Conservation (phyloP, 2,797 vertebrate species). For the Threskiornis aethiopicus region DNA sequence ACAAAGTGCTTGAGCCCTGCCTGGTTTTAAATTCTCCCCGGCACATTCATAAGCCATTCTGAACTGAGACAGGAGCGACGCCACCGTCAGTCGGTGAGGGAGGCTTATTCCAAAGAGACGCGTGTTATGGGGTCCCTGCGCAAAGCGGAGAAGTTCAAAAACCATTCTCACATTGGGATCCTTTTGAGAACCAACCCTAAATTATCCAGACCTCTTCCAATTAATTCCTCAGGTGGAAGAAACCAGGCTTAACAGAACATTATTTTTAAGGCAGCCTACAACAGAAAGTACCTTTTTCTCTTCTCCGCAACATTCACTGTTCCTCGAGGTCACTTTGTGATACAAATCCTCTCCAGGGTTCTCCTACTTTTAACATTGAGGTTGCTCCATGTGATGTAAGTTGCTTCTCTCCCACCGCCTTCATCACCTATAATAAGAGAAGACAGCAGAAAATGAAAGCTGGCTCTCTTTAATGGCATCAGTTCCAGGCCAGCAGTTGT, state of each 20-base stretch:
- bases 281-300: neutral
- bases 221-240: neutral
- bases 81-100: neutral
- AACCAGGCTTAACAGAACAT: neutral
- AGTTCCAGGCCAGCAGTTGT: neutral
- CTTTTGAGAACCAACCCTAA: neutral
- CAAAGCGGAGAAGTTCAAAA: neutral
- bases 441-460: conserved; percentile 17
- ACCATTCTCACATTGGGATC: neutral
- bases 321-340: neutral
- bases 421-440: neutral
- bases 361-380: neutral
- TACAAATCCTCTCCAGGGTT: neutral
- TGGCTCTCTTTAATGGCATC: neutral
- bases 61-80: neutral
- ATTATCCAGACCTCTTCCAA: neutral
- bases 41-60: neutral
- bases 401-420: neutral
- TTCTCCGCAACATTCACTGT: neutral
- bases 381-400: neutral
- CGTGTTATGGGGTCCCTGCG: neutral
- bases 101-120: neutral
- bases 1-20: neutral
- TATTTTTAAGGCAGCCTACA: neutral
- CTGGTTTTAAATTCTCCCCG: neutral